Evolutionary conservation across 2,888 invertebrate genomes (phyloP).

Genomic region (Sialis lutaria): DNA sequence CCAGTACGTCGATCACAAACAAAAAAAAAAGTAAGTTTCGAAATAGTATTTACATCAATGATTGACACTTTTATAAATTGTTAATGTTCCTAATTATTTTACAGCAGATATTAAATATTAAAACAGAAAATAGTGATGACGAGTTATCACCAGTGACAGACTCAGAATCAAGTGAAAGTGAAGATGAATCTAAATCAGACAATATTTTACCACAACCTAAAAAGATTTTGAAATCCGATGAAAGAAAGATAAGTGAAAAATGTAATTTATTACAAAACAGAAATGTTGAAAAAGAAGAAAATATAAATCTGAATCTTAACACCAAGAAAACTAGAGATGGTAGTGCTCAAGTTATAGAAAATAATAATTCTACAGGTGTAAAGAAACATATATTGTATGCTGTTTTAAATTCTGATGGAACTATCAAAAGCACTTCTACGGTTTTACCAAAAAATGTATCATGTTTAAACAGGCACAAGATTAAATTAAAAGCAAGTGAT

Average conservation of each 20-base stretch:
- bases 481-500: constrained; percentile 4
- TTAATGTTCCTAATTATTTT: neutral
- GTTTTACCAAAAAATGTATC: constrained; percentile 3
- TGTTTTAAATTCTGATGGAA: constrained; percentile 1
- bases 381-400: constrained; percentile 2
- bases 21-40: constrained; percentile 1
- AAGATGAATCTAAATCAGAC: neutral
- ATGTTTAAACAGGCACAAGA: neutral
- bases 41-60: neutral
- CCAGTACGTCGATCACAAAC: constrained; percentile 1
- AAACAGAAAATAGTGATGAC: constrained; percentile 3
- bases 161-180: constrained; percentile 7
- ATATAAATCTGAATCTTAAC: too few species aligned
- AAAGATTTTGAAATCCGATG: neutral
- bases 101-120: neutral
- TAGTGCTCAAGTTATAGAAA: neutral
- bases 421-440: constrained; percentile 1
- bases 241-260: neutral
- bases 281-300: neutral
- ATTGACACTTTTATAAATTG: neutral
- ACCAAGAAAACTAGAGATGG: too few species aligned
- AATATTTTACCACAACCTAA: neutral
- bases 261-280: neutral
- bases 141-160: constrained; percentile 8
- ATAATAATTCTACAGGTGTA: neutral